These are phyloP conservation scores for Arizona elegans DNA, from an alignment of 2,113 vertebrate species.

Conservation along the genomic window DNA sequence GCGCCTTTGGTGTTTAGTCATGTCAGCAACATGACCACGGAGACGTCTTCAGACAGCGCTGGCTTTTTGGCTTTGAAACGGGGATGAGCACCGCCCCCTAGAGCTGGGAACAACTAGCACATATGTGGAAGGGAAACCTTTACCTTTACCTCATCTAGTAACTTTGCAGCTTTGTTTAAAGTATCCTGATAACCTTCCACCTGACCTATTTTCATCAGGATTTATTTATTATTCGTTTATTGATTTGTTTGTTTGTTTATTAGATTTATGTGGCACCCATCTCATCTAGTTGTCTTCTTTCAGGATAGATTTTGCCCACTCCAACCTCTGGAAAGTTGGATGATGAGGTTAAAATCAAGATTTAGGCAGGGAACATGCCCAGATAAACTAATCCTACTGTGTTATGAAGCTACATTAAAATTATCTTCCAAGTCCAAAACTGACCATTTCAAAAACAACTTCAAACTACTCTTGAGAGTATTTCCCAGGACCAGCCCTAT, in stretches of 20 bases:
- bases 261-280: no score
- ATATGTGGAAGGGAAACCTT: no score
- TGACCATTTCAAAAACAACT: not conserved
- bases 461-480: not conserved
- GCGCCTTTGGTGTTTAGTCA: no score
- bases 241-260: not conserved
- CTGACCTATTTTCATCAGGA: not conserved
- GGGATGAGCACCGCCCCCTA: no score
- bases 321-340: not conserved
- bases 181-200: not conserved
- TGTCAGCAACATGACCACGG: no score
- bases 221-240: not conserved
- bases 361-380: not conserved
- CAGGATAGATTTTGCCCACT: not conserved
- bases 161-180: not conserved
- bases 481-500: not conserved
- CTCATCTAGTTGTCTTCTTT: not conserved
- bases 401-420: not conserved
- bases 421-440: not conserved
- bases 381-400: not conserved
- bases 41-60: no score
- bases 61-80: no score
- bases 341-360: not conserved
- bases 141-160: not conserved
- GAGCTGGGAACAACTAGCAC: no score